Percentiles rank a stretch among this genome's conserved stretches.
These are phyloP conservation scores for Picus viridis DNA, from an alignment of 2,797 vertebrate genomes.

Conservation along the genomic window DNA sequence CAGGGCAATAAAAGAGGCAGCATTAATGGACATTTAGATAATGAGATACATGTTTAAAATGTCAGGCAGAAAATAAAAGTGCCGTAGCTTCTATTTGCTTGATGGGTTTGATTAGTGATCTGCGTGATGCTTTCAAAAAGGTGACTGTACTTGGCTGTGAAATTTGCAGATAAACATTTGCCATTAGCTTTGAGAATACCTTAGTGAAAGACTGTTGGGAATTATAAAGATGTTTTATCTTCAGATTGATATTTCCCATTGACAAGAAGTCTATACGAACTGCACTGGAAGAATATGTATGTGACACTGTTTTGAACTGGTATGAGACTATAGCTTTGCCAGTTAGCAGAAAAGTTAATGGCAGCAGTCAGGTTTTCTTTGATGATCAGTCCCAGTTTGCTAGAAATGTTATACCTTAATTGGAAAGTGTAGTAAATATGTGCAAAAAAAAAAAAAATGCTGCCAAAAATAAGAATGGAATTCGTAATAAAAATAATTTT, in stretches of 20 bases:
- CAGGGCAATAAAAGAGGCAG: background rate
- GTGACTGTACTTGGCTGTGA: background rate
- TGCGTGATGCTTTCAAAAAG: background rate
- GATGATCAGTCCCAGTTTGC: background rate
- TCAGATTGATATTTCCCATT: background rate
- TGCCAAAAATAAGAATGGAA: background rate
- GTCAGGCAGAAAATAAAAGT: background rate
- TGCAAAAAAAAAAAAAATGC: background rate
- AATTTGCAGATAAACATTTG: background rate
- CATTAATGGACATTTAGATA: constrained; percentile 15
- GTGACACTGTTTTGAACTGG: background rate
- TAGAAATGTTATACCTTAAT: background rate
- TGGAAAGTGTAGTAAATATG: background rate
- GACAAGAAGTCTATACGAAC: background rate
- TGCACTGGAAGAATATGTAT: background rate
- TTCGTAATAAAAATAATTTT: background rate
- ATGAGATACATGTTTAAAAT: constrained; percentile 4
- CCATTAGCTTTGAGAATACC: background rate
- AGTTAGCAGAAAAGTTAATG: background rate
- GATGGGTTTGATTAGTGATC: background rate
- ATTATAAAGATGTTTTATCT: background rate
- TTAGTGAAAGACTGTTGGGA: background rate
- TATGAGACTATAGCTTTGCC: background rate
- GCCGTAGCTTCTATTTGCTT: background rate
- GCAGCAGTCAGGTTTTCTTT: background rate